A percentile compares a stretch with the other conserved stretches of the same genome.
These are phyloP conservation scores for Lycorma delicatula DNA, from an alignment of 1,140 invertebrate genomes.

Conservation along the genomic window DNA sequence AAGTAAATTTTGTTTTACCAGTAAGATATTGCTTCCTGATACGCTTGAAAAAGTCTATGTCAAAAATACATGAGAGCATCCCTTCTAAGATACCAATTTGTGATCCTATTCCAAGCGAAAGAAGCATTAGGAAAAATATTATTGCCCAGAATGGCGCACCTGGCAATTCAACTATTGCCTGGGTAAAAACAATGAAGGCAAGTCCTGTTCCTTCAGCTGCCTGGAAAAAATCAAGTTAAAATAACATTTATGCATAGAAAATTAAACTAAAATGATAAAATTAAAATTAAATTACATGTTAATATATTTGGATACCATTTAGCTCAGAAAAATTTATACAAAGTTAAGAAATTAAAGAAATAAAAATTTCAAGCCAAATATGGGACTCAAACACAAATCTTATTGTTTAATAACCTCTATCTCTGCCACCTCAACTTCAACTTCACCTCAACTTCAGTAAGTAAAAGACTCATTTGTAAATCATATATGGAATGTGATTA, in stretches of 20 bases:
- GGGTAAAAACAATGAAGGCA: slow-evolving; percentile 86
- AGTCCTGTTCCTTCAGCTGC: slow-evolving; percentile 89
- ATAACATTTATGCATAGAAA: too few relatives aligned
- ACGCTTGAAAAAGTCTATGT: slow-evolving; percentile 80
- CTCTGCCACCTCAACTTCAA: too few relatives aligned
- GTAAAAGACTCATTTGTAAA: too few relatives aligned
- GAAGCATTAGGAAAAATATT: slow-evolving; percentile 86
- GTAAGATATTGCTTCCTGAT: slow-evolving; percentile 81
- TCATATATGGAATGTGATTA: too few relatives aligned
- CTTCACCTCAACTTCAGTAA: too few relatives aligned
- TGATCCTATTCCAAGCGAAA: slow-evolving; percentile 80
- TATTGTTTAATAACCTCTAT: too few relatives aligned
- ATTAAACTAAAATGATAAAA: slow-evolving; percentile 3
- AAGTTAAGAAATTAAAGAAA: neutral
- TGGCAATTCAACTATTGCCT: slow-evolving; percentile 83
- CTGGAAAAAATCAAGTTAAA: slow-evolving; percentile 43
- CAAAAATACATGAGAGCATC: slow-evolving; percentile 87
- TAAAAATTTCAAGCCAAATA: neutral
- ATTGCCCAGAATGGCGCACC: slow-evolving; percentile 87
- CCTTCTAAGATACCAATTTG: slow-evolving; percentile 89
- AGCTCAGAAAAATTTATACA: neutral
- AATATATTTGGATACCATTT: neutral
- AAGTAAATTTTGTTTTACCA: slow-evolving; percentile 53
- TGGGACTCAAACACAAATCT: too few relatives aligned
- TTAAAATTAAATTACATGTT: neutral